Evolutionary conservation across 1,140 invertebrate genomes (phyloP), one percentile per base, ranked within the genome.

Genomic region (Zaprionus africanus): DNA sequence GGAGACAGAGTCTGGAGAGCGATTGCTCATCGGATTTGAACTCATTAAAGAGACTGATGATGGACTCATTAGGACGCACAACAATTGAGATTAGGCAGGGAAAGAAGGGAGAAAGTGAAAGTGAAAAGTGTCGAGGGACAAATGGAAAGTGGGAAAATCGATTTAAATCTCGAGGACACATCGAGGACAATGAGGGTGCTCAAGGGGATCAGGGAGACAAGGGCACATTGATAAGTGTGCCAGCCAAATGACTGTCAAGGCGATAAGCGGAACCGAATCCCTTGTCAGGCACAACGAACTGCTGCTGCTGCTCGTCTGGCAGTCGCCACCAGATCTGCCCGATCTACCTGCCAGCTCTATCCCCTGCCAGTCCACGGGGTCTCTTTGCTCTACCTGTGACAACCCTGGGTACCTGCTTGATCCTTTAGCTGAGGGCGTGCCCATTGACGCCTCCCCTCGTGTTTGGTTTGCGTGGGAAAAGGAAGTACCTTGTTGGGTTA

Each of bases 121-220:
- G 82, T 87, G 83, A 74, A 76, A 73, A 76, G 54, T 34, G 41
- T 15, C 36, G 17, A 15, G 17, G 26, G 22, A 19, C 2, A 54
- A 51, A 53, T 51, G 46, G 46, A 51, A 24, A 51, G 46, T 51
- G 46, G 46, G 46, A 51, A 51, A 51, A 51, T 24, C 41, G 41
- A 17, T 46, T 46, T 46, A 46, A 9, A n/a, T 13, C 41, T 46
- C 41, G 41, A 46, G n/a, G 36, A 15, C 36, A 15, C 19, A 22
- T 19, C 13, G 17, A 4, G 19, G 13, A 19, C 19, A 46, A 46
- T 31, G 31, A 41, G 36, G 54, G 31, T 67, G 70, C 43, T 58
- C 36, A 63, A 51, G 58, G 54, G 49, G 59, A 51, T 26, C 12
- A 53, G n/a, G n/a, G 6, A 60, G 1, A 60, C 36, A 60, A 61